Percentiles rank a stretch among this genome's conserved stretches.
Evolutionary conservation across 2,888 invertebrate genomes (phyloP).

Genomic region (Sphecodes monilicornis): DNA sequence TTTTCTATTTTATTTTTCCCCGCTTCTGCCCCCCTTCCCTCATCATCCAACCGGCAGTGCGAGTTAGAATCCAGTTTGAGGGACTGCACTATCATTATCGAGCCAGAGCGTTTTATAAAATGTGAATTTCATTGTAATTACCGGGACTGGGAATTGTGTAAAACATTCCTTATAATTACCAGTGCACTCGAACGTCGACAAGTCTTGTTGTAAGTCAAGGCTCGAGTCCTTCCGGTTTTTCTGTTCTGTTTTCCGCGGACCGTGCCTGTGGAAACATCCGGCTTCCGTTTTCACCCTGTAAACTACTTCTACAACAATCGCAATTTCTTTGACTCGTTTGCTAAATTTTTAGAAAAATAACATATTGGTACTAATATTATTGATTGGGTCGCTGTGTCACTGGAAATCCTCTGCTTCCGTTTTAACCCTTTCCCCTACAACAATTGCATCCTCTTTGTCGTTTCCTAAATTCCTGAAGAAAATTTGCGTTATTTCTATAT

Average conservation of each 20-base stretch:
- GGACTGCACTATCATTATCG: constrained; percentile 10
- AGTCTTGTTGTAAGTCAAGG: not conserved
- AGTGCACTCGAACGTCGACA: not conserved
- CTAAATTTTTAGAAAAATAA: not conserved
- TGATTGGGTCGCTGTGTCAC: no score
- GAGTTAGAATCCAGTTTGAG: constrained; percentile 11
- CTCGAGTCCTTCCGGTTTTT: not conserved
- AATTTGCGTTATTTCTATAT: no score
- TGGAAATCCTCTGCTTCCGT: no score
- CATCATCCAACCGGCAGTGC: not conserved
- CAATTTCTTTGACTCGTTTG: not conserved
- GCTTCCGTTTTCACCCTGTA: not conserved
- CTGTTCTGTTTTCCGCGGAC: not conserved
- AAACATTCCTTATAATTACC: constrained; percentile 9
- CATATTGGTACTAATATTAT: no score
- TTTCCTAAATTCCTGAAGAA: no score
- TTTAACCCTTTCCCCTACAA: no score
- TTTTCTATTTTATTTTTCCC: constrained; percentile 25
- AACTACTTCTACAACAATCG: not conserved
- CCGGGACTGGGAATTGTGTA: not conserved
- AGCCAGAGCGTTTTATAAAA: not conserved
- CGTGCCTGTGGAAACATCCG: not conserved
- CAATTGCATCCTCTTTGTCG: no score
- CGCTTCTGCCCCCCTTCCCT: not conserved
- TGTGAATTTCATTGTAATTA: not conserved